Base-by-base conservation (phyloP, 2,888 invertebrate species). In the Steinernema carpocapsae region DNA sequence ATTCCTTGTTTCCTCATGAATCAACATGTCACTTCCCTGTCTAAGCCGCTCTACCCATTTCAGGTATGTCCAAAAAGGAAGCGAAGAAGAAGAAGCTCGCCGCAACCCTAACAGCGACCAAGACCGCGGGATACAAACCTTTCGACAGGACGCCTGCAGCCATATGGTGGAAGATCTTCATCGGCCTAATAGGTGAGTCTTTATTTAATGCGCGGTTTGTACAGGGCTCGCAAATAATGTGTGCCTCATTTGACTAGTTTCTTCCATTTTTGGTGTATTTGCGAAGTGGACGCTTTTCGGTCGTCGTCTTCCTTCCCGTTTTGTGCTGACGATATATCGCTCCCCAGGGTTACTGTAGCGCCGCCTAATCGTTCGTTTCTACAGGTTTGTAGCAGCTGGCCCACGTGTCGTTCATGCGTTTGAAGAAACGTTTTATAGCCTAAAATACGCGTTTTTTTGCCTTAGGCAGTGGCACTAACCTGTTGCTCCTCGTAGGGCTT, bases 381-480 rank as follows among this genome's bases (percentile, higher is more conserved):
- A 48, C 48, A 4, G 48, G 48, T 4, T 17, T 6, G 48, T 48
- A 48, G 48, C 48, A 48, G 48, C 48, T 48, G 10, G 48, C 48
- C 48, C 48, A 48, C 48, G 48, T 48, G 48, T 48, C 48, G 48
- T 48, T 48, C 48, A 48, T 48, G 4, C 48, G 48, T 19, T 48
- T 48, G 48, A 48, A 48, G 48, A 48, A 48, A 19, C 48, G 48
- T 48, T 48, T 48, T 17, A 48, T 48, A 17, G 48, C 48, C 48
- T 48, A 48, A 48, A 48, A 4, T n/a, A 43, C n/a, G n/a, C n/a
- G n/a, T n/a, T 14, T 43, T 14, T 43, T 43, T 43, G 43, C 7
- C 14, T 43, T 14, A 7, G 7, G 14, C 43, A 14, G 43, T 43
- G 48, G n/a, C 4, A 6, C 48, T 6, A 19, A 48, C 48, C 48